Conservation (phyloP, 1,140 invertebrate species). For the Pseudachorutes palmiensis region DNA sequence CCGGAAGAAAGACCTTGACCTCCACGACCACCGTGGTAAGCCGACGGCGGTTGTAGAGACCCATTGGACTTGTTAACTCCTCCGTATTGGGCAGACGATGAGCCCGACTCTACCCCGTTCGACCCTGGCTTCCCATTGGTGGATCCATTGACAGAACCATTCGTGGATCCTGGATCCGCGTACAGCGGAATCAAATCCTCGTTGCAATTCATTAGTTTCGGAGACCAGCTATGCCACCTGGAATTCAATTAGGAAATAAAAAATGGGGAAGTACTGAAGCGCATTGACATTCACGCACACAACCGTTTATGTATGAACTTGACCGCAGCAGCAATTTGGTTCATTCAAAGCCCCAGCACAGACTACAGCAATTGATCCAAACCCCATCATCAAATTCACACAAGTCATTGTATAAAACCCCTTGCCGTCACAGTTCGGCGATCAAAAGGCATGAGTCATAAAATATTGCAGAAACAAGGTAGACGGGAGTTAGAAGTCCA, state of each 20-base stretch:
- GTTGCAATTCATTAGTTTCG: conserved; percentile 9
- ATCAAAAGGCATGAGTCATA: neutral
- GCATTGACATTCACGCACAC: no score
- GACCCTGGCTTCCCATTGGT: neutral
- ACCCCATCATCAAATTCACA: no score
- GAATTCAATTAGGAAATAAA: neutral
- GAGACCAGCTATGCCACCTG: conserved; percentile 36
- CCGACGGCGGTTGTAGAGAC: neutral
- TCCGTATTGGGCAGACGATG: neutral
- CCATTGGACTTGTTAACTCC: neutral
- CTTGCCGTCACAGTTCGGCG: neutral
- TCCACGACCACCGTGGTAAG: neutral
- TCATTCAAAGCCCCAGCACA: no score
- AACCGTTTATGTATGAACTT: no score
- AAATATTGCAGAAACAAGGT: no score
- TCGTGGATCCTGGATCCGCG: neutral
- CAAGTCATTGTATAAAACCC: no score
- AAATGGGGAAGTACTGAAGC: no score
- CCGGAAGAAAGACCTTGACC: neutral
- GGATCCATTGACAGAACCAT: neutral
- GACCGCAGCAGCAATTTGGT: no score
- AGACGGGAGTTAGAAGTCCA: no score
- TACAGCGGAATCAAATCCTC: conserved; percentile 15
- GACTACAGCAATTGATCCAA: no score
- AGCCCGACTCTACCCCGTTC: neutral